Percentiles rank a stretch among this genome's conserved stretches.
Conservation (phyloP, 2,113 vertebrate species). For the Beaufortia kweichowensis region DNA sequence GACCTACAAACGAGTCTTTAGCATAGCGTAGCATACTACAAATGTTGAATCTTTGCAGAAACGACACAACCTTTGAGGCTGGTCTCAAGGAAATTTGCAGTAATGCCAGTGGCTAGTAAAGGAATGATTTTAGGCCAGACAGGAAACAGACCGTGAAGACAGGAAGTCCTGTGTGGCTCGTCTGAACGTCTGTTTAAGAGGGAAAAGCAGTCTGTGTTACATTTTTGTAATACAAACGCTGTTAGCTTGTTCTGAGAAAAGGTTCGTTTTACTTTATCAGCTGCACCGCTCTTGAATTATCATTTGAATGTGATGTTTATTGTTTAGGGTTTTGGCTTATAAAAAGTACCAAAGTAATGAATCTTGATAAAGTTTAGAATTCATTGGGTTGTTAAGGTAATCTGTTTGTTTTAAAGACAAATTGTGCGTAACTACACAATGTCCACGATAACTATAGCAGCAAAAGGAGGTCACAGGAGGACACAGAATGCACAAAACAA, state of each 20-base stretch:
- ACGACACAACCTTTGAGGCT: background rate
- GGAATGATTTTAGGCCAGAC: background rate
- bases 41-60: background rate
- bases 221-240: background rate
- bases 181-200: background rate
- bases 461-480: background rate
- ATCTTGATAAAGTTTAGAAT: background rate
- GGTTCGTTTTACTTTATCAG: background rate
- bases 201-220: background rate
- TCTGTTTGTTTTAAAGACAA: background rate
- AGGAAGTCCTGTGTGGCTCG: background rate
- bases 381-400: background rate
- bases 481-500: background rate
- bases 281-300: background rate
- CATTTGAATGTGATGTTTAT: background rate
- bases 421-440: background rate
- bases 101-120: background rate
- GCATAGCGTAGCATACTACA: conserved; percentile 66
- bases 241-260: background rate
- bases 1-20: conserved; percentile 71
- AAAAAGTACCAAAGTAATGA: conserved; percentile 12
- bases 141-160: background rate
- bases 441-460: background rate
- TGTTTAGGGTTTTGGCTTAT: conserved; percentile 15
- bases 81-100: background rate